Conservation (phyloP, 1,140 invertebrate genomes). For the Drosophila oshimai region DNA sequence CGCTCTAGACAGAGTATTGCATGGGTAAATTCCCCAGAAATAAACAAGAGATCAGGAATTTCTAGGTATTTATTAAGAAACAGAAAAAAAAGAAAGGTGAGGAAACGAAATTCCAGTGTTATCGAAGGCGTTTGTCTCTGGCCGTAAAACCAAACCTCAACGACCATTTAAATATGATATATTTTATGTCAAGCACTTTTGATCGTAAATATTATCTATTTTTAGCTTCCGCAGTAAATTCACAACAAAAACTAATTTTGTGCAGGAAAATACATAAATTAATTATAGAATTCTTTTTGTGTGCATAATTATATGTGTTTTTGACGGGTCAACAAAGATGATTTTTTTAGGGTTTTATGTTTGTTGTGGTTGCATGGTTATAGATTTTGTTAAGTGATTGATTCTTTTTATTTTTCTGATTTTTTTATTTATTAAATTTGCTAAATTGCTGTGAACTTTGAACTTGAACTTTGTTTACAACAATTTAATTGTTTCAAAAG, state of each 20-base stretch:
- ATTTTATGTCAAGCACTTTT: constrained; percentile 1
- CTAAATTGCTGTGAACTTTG: too few species aligned
- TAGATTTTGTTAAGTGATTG: background rate
- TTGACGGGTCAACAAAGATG: background rate
- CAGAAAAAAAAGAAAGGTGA: constrained; percentile 1
- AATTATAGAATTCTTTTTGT: background rate
- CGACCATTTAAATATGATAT: constrained; percentile 22
- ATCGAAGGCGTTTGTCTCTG: constrained; percentile 16
- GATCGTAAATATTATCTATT: constrained; percentile 49
- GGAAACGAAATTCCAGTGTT: constrained; percentile 13
- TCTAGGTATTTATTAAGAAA: constrained; percentile 1
- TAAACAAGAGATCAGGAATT: constrained; percentile 1
- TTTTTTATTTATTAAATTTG: too few species aligned
- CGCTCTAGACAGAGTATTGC: background rate
- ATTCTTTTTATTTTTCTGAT: background rate
- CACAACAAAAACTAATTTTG: background rate
- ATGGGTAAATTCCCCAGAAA: constrained; percentile 14
- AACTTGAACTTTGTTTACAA: too few species aligned
- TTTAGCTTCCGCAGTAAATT: constrained; percentile 34
- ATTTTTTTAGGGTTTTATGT: too few species aligned
- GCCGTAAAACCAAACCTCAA: constrained; percentile 35
- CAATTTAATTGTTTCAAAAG: too few species aligned
- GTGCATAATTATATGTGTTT: background rate
- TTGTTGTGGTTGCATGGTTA: background rate
- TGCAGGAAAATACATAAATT: background rate